These are phyloP conservation scores for Parnassius orleans DNA, from an alignment of 2,888 invertebrate genomes.

Conservation along the genomic window DNA sequence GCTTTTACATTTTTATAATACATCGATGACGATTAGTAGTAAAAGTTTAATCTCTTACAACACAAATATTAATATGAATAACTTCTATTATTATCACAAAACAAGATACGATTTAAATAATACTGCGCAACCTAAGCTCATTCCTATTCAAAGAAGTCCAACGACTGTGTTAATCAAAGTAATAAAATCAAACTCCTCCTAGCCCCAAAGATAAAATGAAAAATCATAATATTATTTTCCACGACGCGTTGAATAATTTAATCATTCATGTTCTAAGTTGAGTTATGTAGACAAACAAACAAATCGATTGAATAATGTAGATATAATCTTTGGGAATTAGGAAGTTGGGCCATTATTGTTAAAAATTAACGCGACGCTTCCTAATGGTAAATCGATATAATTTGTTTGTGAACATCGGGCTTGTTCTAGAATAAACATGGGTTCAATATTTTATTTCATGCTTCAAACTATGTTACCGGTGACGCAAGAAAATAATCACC, in stretches of 20 bases:
- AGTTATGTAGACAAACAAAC: slow-evolving; percentile 17
- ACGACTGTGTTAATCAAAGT: slow-evolving; percentile 5
- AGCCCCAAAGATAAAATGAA: slow-evolving; percentile 14
- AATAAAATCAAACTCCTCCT: not conserved
- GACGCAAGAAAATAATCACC: no score
- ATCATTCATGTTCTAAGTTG: slow-evolving; percentile 20
- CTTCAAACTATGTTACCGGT: no score
- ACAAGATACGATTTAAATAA: no score
- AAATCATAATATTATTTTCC: slow-evolving; percentile 30
- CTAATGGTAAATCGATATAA: slow-evolving; percentile 71
- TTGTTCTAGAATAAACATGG: not conserved
- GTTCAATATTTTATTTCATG: not conserved
- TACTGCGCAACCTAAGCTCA: not conserved
- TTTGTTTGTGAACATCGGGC: slow-evolving; percentile 11
- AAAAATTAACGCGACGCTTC: slow-evolving; percentile 65
- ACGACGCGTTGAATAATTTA: slow-evolving; percentile 35
- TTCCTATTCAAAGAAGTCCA: not conserved
- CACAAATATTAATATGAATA: no score
- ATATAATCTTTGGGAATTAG: slow-evolving; percentile 65
- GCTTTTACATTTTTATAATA: no score
- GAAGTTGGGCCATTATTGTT: slow-evolving; percentile 55
- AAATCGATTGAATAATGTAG: slow-evolving; percentile 44
- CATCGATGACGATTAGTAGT: no score
- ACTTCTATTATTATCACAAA: no score
- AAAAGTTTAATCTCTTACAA: no score